These are phyloP conservation scores for Panulirus ornatus DNA, from an alignment of 1,140 invertebrate species.

Conservation along the genomic window DNA sequence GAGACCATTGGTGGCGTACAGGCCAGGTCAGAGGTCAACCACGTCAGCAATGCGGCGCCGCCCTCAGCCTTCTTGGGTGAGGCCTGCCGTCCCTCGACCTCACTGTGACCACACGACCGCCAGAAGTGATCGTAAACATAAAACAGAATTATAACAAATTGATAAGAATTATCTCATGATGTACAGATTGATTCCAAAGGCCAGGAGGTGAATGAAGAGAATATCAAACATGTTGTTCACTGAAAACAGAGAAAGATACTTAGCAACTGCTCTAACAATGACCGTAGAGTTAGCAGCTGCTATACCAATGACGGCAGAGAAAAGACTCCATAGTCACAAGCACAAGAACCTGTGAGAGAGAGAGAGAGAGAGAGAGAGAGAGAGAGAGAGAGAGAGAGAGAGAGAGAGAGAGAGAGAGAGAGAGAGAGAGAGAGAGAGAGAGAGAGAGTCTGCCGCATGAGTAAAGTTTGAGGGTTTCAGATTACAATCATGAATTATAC, in stretches of 20 bases:
- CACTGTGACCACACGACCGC: too few species aligned
- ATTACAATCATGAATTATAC: not conserved
- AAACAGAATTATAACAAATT: too few species aligned
- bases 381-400: slow-evolving; percentile 16
- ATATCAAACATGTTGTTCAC: too few species aligned
- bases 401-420: slow-evolving; percentile 30
- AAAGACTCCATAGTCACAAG: too few species aligned
- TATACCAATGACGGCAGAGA: too few species aligned
- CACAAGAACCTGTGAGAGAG: not conserved
- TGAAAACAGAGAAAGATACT: too few species aligned
- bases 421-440: not conserved
- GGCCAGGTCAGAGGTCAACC: slow-evolving; percentile 17
- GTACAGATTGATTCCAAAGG: too few species aligned
- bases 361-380: slow-evolving; percentile 21
- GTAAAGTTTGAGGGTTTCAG: not conserved
- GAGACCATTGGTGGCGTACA: not conserved
- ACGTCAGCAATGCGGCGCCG: slow-evolving; percentile 30
- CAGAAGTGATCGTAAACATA: not conserved
- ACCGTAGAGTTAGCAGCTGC: too few species aligned
- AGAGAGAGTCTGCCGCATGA: not conserved
- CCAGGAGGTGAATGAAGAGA: too few species aligned
- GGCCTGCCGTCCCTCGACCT: not conserved
- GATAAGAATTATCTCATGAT: too few species aligned
- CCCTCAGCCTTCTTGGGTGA: not conserved
- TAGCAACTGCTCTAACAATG: too few species aligned